phyloP scores from a whole-genome alignment of 2,888 invertebrate genomes.

The Drosophila crucigera region DNA sequence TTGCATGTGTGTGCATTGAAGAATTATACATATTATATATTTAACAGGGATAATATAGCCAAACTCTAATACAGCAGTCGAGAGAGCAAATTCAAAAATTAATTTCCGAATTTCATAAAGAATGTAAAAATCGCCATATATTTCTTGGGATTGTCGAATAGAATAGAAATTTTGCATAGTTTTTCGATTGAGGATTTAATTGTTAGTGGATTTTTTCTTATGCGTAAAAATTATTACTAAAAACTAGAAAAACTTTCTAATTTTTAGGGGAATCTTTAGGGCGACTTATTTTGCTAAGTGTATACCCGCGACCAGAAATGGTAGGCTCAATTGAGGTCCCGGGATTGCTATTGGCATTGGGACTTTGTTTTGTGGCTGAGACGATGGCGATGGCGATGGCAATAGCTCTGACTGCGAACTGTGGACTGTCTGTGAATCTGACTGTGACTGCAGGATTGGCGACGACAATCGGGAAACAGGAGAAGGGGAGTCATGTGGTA shows the following conservation, averaged over 20 bases:
- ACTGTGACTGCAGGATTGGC: slow-evolving; percentile 37
- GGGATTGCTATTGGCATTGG: slow-evolving; percentile 68
- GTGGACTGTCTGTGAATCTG: slow-evolving; percentile 22
- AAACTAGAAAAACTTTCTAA: not conserved
- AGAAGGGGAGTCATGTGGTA: slow-evolving; percentile 29
- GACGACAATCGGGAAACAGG: slow-evolving; percentile 2
- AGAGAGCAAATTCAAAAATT: no score
- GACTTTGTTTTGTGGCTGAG: slow-evolving; percentile 59
- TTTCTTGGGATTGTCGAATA: not conserved
- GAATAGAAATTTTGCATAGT: not conserved
- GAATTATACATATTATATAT: not conserved
- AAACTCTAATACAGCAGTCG: no score
- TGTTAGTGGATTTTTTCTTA: no score
- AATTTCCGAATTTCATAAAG: not conserved
- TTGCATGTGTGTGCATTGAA: not conserved
- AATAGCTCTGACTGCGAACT: slow-evolving; percentile 55
- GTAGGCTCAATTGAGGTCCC: slow-evolving; percentile 71
- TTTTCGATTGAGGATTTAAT: not conserved
- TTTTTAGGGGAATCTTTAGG: not conserved
- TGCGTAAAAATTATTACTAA: not conserved
- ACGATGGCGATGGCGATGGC: slow-evolving; percentile 5
- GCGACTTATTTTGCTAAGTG: not conserved
- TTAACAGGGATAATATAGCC: not conserved
- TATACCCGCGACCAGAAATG: slow-evolving; percentile 57
- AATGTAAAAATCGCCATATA: no score